These are phyloP conservation scores for Macropus fuliginosus DNA, from an alignment of 2,797 vertebrate genomes.

Conservation along the genomic window DNA sequence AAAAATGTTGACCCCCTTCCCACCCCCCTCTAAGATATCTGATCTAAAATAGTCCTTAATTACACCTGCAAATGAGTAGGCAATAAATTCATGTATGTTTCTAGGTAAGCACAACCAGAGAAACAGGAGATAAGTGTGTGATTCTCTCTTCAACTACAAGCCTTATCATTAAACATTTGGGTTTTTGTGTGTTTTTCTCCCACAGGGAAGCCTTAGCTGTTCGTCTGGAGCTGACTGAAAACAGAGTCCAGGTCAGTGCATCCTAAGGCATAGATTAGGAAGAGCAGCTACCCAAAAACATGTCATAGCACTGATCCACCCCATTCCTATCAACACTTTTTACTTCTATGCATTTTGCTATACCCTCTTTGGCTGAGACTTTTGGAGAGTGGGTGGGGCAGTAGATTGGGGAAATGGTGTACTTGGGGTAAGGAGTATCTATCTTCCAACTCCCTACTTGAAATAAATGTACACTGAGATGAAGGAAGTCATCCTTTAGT, in stretches of 20 bases:
- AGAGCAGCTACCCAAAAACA: conserved; percentile 27
- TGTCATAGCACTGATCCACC: background rate
- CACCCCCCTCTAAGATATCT: background rate
- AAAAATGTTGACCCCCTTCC: background rate
- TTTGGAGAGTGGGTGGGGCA: background rate
- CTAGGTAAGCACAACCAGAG: background rate
- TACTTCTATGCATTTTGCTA: conserved; percentile 34
- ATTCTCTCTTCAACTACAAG: background rate
- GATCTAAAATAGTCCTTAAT: background rate
- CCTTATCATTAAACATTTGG: conserved; percentile 52
- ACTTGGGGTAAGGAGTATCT: background rate
- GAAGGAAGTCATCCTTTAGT: background rate
- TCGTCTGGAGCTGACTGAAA: conserved; percentile 85
- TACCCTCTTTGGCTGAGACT: conserved; percentile 9
- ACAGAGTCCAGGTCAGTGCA: conserved; percentile 86
- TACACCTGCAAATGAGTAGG: background rate
- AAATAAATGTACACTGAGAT: background rate
- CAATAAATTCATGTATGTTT: background rate
- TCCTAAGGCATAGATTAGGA: conserved; percentile 24
- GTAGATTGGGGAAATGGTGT: background rate
- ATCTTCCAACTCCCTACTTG: background rate
- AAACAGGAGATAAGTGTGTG: background rate
- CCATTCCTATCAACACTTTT: conserved; percentile 26
- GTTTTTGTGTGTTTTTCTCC: conserved; percentile 24
- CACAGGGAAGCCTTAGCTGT: conserved; percentile 84